Percentiles rank a stretch among this genome's conserved stretches.
Conservation (phyloP, 2,888 invertebrate species). For the Augiades crinisus region DNA sequence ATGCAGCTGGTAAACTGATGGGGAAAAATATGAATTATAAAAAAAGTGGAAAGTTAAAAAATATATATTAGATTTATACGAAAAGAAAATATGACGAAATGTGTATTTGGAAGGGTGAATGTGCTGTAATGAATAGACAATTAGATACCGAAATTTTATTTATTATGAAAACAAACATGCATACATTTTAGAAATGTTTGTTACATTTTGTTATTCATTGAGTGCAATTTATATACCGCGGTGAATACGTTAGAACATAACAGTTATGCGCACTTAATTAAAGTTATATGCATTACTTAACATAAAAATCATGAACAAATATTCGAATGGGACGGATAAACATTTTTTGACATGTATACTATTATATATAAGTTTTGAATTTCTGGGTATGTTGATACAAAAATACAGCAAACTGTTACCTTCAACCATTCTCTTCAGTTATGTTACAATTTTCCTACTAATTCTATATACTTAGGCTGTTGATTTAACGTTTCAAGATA, state of each 20-base stretch:
- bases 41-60: too few relatives aligned
- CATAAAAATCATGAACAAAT: slow-evolving; percentile 10
- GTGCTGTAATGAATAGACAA: too few relatives aligned
- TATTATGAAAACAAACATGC: slow-evolving; percentile 74
- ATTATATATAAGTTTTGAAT: not conserved
- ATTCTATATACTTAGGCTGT: slow-evolving; percentile 42
- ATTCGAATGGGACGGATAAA: slow-evolving; percentile 57
- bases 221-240: slow-evolving; percentile 67
- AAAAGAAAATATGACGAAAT: too few relatives aligned
- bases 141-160: slow-evolving; percentile 52
- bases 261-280: slow-evolving; percentile 37
- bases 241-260: slow-evolving; percentile 61
- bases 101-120: too few relatives aligned
- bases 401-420: slow-evolving; percentile 16
- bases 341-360: slow-evolving; percentile 27
- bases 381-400: not conserved
- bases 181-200: slow-evolving; percentile 68
- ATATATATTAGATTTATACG: too few relatives aligned
- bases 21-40: too few relatives aligned
- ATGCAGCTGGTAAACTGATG: too few relatives aligned
- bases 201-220: slow-evolving; percentile 54
- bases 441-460: slow-evolving; percentile 39
- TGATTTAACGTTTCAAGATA: slow-evolving; percentile 25
- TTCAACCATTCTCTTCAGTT: slow-evolving; percentile 29
- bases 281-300: not conserved